These are phyloP conservation scores for Tachysurus fulvidraco DNA, from an alignment of 2,113 vertebrate genomes.

Conservation along the genomic window DNA sequence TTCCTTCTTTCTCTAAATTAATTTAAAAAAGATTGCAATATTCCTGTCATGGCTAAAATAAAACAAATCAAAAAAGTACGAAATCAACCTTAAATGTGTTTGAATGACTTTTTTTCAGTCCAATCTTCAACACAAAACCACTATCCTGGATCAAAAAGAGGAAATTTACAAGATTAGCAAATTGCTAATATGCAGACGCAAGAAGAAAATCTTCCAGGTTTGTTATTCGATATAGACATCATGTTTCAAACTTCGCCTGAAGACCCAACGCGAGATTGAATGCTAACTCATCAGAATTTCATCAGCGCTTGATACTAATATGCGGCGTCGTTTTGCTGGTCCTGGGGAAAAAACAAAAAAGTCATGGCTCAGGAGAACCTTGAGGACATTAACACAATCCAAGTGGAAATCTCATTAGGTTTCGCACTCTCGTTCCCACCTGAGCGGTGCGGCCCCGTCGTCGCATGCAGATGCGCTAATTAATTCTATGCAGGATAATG, in stretches of 20 bases:
- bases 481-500: conserved; percentile 28
- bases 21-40: background rate
- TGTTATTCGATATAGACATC: background rate
- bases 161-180: background rate
- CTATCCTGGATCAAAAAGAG: background rate
- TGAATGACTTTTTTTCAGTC: too few relatives aligned
- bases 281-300: conserved; percentile 21
- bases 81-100: background rate
- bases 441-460: background rate
- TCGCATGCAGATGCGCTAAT: conserved; percentile 26
- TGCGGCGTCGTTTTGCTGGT: background rate
- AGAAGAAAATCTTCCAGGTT: background rate
- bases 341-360: background rate
- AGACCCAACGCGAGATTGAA: background rate
- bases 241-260: background rate
- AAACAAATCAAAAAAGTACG: background rate
- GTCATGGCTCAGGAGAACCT: conserved; percentile 8
- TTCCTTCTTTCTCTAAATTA: background rate
- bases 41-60: background rate
- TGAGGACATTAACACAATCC: conserved; percentile 1
- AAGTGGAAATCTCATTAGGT: conserved; percentile 32
- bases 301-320: conserved; percentile 1
- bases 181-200: background rate
- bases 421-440: background rate
- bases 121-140: background rate